Evolutionary conservation across 2,113 vertebrate species (phyloP), one percentile per base, ranked within the genome.

Genomic region (Verasper variegatus): DNA sequence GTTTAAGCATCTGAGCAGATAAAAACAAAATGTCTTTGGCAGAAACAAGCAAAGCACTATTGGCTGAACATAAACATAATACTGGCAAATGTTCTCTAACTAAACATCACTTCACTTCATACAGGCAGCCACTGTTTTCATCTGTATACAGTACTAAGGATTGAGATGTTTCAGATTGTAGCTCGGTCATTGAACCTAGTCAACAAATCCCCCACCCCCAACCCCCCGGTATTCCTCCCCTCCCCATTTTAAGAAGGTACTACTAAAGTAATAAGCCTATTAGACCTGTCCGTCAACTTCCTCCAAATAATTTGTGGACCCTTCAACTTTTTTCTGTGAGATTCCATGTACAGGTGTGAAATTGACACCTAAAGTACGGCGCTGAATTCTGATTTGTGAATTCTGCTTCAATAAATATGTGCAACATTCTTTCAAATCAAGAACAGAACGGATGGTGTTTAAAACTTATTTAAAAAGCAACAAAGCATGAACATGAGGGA

Each of bases 1-100:
- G 58, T 87, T 87, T 72, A 58, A 74, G 67, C 14, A 66, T 71
- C 54, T 54, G 45, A 86, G 63, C 73, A 68, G 75, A 83, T 20
- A 1, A 83, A 87, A 76, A 82, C 15, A 75, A 84, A 26, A 68
- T 69, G 18, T 89, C 77, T 90, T 92, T 93, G 90, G 91, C 85
- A 87, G 35, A 87, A 78, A 86, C 69, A 86, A 88, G 49, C 59
- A 87, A 84, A 91, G 79, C 90, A 90, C 87, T 90, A 90, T 71
- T 80, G 86, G 87, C 69, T 54, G 4, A 15, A 84, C 57, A 78
- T 81, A 20, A 78, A 84, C 35, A 68, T 63, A 73, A 84, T 26
- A 84, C 58, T 84, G 78, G 21, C 58, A 66, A 81, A 85, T 61
- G 57, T 71, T 59, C 56, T 67, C n/a, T 68, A 55, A 45, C 27